Evolutionary conservation across 1,140 invertebrate genomes (phyloP), one percentile per base, ranked within the genome.

Genomic region (Danaus plexippus): DNA sequence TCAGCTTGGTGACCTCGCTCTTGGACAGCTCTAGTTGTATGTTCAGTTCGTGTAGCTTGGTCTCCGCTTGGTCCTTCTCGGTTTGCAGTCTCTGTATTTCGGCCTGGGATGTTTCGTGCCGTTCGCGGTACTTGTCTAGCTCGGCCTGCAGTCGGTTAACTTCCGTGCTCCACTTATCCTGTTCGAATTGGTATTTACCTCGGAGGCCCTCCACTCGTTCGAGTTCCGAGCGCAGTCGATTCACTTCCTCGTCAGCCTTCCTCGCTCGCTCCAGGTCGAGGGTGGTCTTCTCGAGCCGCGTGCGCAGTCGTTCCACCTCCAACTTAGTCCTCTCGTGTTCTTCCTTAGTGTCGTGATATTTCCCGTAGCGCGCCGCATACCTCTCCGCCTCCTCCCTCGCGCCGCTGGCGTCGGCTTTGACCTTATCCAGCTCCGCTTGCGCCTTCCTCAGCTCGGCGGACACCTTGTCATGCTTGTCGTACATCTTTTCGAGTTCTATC

Each of bases 161-260:
- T 70, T 87, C 84, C 52, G 70, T 83, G 90, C 88, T 89, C 88
- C 91, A 92, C 68, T 95, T 95, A 79, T 96, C 95, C 77, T 94
- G 92, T 87, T 96, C 94, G 81, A 94, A 93, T 82, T 94, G 92
- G 88, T 94, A 96, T 92, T 96, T 96, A 89, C 92, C 92, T 89
- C 93, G 91, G 56, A 92, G 91, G 61, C 90, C 91, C 73, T 95
- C 93, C 67, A 90, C 90, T 66, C 92, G 89, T 71, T 94, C 93
- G 69, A 95, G 84, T 75, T 94, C 94, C 52, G 90, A 89, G 52
- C 92, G 90, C 48, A 92, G 86, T 75, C 91, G 88, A 52, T 88
- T 86, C 11, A 90, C 88, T 75, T 94, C 92, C 71, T 92, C 89
- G 59, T 92, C 90, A 18, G 90, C 89, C 74, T 92, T 92, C 64